Percentiles rank a stretch among this genome's conserved stretches.
These are phyloP conservation scores for Limnephilus rhombicus DNA, from an alignment of 2,888 invertebrate species.

Conservation along the genomic window DNA sequence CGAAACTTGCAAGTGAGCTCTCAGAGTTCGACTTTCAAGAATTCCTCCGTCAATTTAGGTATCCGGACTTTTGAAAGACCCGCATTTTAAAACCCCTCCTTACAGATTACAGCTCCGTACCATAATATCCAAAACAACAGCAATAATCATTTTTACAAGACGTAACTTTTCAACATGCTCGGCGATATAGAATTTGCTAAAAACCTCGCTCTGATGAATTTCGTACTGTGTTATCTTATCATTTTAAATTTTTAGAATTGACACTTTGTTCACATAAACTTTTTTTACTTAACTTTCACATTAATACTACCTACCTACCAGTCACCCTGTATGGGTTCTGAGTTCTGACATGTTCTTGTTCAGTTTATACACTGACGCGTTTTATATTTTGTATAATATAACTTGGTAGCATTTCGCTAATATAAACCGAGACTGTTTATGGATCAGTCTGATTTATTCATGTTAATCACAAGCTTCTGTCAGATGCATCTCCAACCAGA, in stretches of 20 bases:
- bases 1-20: not conserved
- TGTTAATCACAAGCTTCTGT: not conserved
- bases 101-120: no score
- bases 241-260: no score
- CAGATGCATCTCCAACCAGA: not conserved
- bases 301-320: not conserved
- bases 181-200: not conserved
- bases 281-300: no score
- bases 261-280: no score
- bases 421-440: not conserved
- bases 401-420: not conserved
- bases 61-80: no score
- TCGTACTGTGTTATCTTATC: no score
- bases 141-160: not conserved
- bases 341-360: not conserved
- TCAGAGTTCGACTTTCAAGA: no score
- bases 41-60: no score
- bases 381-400: not conserved
- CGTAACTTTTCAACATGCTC: not conserved
- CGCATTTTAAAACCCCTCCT: no score
- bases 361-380: not conserved
- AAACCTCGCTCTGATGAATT: not conserved
- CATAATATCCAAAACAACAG: no score
- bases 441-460: not conserved
- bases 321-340: not conserved